Conservation (phyloP, 2,113 vertebrate genomes). For the Edolisoma coerulescens region DNA sequence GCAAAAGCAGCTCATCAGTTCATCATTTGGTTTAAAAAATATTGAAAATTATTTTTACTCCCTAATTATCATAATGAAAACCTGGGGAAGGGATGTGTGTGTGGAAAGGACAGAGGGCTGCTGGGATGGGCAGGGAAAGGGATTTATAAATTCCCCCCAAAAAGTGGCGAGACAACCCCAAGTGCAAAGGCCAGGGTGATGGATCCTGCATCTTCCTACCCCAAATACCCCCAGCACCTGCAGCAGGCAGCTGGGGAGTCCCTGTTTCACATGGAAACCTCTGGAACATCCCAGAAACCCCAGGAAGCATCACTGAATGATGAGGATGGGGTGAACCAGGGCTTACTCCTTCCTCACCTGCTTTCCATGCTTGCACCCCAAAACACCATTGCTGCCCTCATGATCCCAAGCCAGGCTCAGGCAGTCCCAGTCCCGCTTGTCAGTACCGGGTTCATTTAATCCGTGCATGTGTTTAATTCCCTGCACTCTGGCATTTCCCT, state of each 20-base stretch:
- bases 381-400: fast-evolving
- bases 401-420: not conserved
- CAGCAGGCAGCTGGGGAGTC: not conserved
- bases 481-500: not conserved
- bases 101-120: not conserved
- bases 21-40: not conserved
- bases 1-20: not conserved
- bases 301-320: not conserved
- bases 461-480: not conserved
- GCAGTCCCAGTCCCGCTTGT: not conserved
- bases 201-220: not conserved
- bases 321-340: fast-evolving
- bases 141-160: not conserved
- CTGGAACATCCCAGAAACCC: not conserved
- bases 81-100: not conserved
- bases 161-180: fast-evolving
- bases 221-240: not conserved
- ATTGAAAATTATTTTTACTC: not conserved
- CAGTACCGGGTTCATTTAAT: not conserved
- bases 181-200: fast-evolving
- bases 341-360: not conserved
- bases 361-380: fast-evolving
- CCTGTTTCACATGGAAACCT: not conserved
- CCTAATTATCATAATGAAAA: not conserved
- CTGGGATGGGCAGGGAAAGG: not conserved